phyloP scores from a whole-genome alignment of 2,888 invertebrate genomes.

The Cheilosia grossa region DNA sequence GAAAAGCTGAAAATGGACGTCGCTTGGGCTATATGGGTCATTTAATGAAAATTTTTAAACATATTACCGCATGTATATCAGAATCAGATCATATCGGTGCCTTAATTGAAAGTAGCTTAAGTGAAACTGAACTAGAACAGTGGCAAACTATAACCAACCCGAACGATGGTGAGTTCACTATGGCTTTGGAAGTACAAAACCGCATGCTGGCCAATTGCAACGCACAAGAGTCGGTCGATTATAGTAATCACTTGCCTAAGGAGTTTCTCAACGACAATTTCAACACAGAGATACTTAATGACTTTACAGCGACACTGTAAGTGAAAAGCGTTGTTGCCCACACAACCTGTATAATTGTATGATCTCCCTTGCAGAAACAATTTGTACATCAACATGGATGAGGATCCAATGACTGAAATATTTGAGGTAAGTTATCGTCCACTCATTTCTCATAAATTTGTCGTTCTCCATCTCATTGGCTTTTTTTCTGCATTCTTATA shows the following conservation, averaged over 20 bases:
- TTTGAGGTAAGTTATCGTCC: slow-evolving; percentile 65
- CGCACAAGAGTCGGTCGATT: slow-evolving; percentile 80
- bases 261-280: slow-evolving; percentile 78
- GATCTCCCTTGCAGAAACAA: slow-evolving; percentile 42
- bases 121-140: slow-evolving; percentile 84
- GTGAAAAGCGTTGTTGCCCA: neutral
- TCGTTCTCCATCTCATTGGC: slow-evolving; percentile 60
- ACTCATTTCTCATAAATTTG: slow-evolving; percentile 6
- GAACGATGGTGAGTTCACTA: slow-evolving; percentile 80
- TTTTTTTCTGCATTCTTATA: slow-evolving; percentile 65
- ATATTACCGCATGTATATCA: slow-evolving; percentile 84
- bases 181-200: slow-evolving; percentile 79
- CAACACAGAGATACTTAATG: slow-evolving; percentile 76
- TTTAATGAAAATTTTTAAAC: slow-evolving; percentile 86
- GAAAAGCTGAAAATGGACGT: slow-evolving; percentile 84
- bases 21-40: slow-evolving; percentile 88
- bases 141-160: slow-evolving; percentile 82
- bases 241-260: slow-evolving; percentile 78
- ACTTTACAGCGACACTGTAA: slow-evolving; percentile 74
- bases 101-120: slow-evolving; percentile 84
- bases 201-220: slow-evolving; percentile 82
- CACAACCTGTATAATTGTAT: neutral
- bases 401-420: slow-evolving; percentile 66
- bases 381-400: slow-evolving; percentile 66
- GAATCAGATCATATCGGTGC: slow-evolving; percentile 84